A percentile compares a stretch with the other conserved stretches of the same genome.
phyloP scores from a whole-genome alignment of 2,113 vertebrate genomes.

The Bubo scandiacus region DNA sequence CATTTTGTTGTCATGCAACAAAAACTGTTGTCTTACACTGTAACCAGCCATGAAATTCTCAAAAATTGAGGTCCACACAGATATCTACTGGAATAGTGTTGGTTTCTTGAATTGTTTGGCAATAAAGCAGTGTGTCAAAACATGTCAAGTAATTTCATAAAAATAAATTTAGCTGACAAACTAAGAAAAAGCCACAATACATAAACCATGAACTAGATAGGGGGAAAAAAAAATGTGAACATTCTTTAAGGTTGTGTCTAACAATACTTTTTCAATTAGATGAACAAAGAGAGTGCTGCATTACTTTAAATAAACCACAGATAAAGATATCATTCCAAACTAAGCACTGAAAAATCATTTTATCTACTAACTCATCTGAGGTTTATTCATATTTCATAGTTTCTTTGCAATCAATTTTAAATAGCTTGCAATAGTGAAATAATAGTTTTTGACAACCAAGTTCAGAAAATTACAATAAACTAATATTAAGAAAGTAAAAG shows the following conservation, averaged over 20 bases:
- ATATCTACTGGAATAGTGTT: neutral
- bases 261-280: neutral
- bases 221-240: neutral
- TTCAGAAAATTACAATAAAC: neutral
- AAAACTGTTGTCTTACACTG: neutral
- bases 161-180: neutral
- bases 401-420: neutral
- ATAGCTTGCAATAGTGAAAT: neutral
- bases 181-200: neutral
- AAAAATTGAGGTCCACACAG: neutral
- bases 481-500: neutral
- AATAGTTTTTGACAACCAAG: neutral
- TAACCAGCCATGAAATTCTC: neutral
- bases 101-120: neutral
- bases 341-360: neutral
- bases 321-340: neutral
- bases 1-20: neutral
- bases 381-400: neutral
- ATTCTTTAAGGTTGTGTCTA: neutral
- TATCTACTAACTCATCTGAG: neutral
- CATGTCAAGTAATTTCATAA: neutral
- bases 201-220: neutral
- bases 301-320: neutral
- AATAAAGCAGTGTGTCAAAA: neutral
- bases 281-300: neutral